Conservation (phyloP, 2,888 invertebrate species). For the Caradrina clavipalpis region DNA sequence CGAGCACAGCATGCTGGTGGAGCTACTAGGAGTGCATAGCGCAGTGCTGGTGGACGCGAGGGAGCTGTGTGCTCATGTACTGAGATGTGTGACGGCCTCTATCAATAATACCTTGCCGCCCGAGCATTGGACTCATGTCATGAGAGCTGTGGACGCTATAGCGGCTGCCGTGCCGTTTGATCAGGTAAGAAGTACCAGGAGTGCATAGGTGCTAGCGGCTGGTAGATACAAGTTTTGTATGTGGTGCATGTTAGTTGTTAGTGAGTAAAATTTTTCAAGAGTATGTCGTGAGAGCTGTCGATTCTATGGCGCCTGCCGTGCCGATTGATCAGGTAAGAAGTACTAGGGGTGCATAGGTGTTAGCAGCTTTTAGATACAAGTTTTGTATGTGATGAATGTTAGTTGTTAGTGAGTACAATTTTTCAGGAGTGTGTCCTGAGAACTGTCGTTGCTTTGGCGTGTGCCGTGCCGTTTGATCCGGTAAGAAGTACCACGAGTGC, state of each 20-base stretch:
- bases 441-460: constrained; percentile 65
- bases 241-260: no score
- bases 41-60: constrained; percentile 62
- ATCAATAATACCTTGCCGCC: constrained; percentile 67
- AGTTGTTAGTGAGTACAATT: no score
- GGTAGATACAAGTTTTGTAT: no score
- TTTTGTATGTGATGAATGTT: no score
- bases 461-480: constrained; percentile 72
- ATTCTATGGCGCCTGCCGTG: constrained; percentile 58
- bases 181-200: constrained; percentile 68
- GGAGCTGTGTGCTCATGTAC: constrained; percentile 67
- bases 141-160: constrained; percentile 62
- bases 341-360: background rate
- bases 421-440: constrained; percentile 64
- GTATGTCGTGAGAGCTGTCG: constrained; percentile 67
- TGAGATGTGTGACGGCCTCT: constrained; percentile 62
- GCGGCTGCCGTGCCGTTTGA: constrained; percentile 70
- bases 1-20: constrained; percentile 74
- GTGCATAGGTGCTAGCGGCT: background rate
- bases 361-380: no score
- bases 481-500: constrained; percentile 57
- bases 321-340: constrained; percentile 75
- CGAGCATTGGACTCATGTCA: constrained; percentile 68
- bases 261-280: no score
- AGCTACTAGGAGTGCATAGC: constrained; percentile 80